A percentile compares a stretch with the other conserved stretches of the same genome.
Conservation (phyloP, 1,140 invertebrate genomes). For the Dendrolimus kikuchii region DNA sequence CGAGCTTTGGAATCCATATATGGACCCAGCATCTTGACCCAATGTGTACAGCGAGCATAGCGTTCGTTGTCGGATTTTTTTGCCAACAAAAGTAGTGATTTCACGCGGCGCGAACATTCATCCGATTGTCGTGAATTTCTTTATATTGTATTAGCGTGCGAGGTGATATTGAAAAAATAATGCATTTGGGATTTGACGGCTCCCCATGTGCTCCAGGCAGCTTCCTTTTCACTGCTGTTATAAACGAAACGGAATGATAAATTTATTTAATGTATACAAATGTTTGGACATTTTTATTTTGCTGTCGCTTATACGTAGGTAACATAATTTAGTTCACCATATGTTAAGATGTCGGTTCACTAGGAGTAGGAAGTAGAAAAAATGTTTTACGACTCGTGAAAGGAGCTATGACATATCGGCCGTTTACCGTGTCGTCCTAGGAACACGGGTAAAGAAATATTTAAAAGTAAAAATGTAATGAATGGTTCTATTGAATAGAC, state of each 20-base stretch:
- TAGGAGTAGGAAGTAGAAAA: conserved; percentile 64
- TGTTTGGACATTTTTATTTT: conserved; percentile 72
- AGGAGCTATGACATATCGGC: conserved; percentile 50
- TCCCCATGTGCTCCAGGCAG: conserved; percentile 61
- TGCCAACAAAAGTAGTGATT: conserved; percentile 58
- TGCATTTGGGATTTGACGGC: conserved; percentile 62
- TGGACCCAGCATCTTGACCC: too few species aligned
- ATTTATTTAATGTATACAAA: conserved; percentile 72
- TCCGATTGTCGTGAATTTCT: conserved; percentile 58
- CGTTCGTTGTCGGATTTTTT: conserved; percentile 25
- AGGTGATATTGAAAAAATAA: conserved; percentile 66
- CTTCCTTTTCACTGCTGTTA: conserved; percentile 58
- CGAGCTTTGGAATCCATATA: too few species aligned
- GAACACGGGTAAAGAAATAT: conserved; percentile 26
- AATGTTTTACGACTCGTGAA: conserved; percentile 61
- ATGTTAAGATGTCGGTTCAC: conserved; percentile 53
- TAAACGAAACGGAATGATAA: conserved; percentile 64
- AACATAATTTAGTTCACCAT: conserved; percentile 69
- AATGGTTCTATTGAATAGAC: conserved; percentile 36
- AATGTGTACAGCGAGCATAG: conserved; percentile 1
- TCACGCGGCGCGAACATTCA: conserved; percentile 67
- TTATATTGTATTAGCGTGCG: conserved; percentile 58
- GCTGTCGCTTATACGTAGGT: conserved; percentile 63
- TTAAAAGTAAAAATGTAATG: conserved; percentile 42
- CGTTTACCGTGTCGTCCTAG: conserved; percentile 37